Evolutionary conservation across 30 jellyfish, hydroid and myxozoan species (phyloP), one percentile per base, ranked within the genome.

Genomic region (Phacellophora camtschatica): DNA sequence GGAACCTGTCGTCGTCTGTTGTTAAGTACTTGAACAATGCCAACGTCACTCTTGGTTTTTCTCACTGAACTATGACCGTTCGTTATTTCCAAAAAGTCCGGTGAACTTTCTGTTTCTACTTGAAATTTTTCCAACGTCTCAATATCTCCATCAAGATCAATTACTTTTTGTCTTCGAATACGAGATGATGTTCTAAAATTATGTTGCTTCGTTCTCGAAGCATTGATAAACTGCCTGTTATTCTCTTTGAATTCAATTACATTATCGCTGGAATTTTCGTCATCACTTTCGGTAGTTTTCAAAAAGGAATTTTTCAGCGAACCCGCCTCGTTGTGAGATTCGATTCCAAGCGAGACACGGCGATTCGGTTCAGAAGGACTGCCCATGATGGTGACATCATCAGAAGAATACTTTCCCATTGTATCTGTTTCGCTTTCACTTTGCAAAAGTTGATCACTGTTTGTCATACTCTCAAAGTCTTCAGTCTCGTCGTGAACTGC

Each of bases 21-120:
- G 28, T 72, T 61, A 71, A 84, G 12, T 29, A 84, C 76, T 5
- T 63, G 82, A 12, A 84, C 95, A 33, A 30, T 58, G 16, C 82
- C 81, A 12, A 57, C 72, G 24, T 84, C 95, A 51, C 95, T 84
- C 50, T 84, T 84, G 18, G 95, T 84, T 63, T 84, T 59, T 4
- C 95, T 88, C 6, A 84, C 77, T 1, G 77, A 10, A 23, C 61
- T 66, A 51, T 84, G 95, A 2, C 36, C 27, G 36, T n/a, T 62
- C 39, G 20, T n/a, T 4, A 15, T 36, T 8, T 53, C 71, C 35
- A 22, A 37, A 24, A 18, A 46, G 22, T 30, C 49, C 5, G 19
- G 58, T 4, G 53, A 31, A 18, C 58, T 33, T 11, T 16, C n/a
- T 16, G 4, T 16, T 46, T 46, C 28, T 10, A 16, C 20, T 46